These are phyloP conservation scores for Cheilosia urbana DNA, from an alignment of 2,888 invertebrate species.

Conservation along the genomic window DNA sequence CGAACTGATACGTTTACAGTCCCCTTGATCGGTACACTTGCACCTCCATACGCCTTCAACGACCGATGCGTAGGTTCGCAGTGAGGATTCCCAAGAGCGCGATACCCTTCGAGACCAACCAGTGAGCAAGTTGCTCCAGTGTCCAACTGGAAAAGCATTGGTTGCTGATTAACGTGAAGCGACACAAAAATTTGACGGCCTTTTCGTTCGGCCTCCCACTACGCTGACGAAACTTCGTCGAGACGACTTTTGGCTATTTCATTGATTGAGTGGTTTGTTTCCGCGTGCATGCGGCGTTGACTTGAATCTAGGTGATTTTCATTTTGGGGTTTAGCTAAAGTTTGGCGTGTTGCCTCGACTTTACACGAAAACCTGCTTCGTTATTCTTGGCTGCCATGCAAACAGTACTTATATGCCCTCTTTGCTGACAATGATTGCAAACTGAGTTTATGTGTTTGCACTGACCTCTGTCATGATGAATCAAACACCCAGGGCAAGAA, in stretches of 20 bases:
- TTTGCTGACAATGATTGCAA: slow-evolving; percentile 25
- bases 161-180: slow-evolving; percentile 28
- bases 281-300: not conserved
- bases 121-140: slow-evolving; percentile 31
- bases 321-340: not conserved
- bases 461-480: slow-evolving; percentile 9
- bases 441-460: slow-evolving; percentile 18
- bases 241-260: too few relatives aligned
- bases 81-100: slow-evolving; percentile 3
- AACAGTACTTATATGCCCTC: slow-evolving; percentile 31
- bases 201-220: slow-evolving; percentile 2
- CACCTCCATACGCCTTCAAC: slow-evolving; percentile 13
- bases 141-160: slow-evolving; percentile 33
- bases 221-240: not conserved
- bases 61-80: not conserved
- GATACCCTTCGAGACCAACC: slow-evolving; percentile 15
- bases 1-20: not conserved
- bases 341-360: not conserved
- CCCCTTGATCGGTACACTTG: slow-evolving; percentile 21
- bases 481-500: slow-evolving; percentile 13
- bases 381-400: not conserved
- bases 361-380: not conserved
- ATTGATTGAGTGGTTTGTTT: not conserved
- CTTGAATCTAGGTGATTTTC: too few relatives aligned
- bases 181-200: slow-evolving; percentile 14